phyloP scores from a whole-genome alignment of 2,888 invertebrate genomes.

The Nasonia oneida region DNA sequence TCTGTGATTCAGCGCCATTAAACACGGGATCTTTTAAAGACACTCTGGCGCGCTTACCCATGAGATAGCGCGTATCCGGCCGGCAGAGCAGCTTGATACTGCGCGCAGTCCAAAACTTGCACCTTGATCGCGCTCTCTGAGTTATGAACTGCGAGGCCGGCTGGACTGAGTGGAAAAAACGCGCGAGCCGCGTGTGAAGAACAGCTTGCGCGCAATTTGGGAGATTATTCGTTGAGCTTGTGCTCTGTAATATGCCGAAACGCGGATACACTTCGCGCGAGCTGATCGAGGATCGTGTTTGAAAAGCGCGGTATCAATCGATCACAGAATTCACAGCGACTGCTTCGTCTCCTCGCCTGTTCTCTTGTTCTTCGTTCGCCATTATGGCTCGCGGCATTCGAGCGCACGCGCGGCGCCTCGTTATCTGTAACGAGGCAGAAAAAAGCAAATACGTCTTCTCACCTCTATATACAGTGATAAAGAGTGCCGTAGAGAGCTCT shows the following conservation, averaged over 20 bases:
- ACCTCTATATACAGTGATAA: conserved; percentile 53
- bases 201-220: conserved; percentile 35
- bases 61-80: conserved; percentile 61
- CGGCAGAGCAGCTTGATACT: conserved; percentile 53
- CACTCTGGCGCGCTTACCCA: conserved; percentile 60
- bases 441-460: conserved; percentile 59
- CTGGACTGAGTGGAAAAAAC: conserved; percentile 22
- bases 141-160: conserved; percentile 50
- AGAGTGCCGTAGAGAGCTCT: conserved; percentile 64
- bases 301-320: no score
- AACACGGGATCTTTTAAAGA: conserved; percentile 77
- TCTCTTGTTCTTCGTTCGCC: conserved; percentile 35
- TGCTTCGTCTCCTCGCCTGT: background rate
- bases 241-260: no score
- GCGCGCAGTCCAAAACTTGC: conserved; percentile 28
- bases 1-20: conserved; percentile 80
- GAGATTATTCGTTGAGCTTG: background rate
- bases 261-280: no score
- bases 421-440: conserved; percentile 61
- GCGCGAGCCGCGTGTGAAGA: conserved; percentile 31
- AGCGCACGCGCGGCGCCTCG: conserved; percentile 35
- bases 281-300: no score
- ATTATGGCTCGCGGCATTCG: conserved; percentile 28
- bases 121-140: conserved; percentile 51
- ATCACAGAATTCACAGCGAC: background rate